These are phyloP conservation scores for Trissolcus brochymenae DNA, from an alignment of 2,888 invertebrate genomes.

Conservation along the genomic window DNA sequence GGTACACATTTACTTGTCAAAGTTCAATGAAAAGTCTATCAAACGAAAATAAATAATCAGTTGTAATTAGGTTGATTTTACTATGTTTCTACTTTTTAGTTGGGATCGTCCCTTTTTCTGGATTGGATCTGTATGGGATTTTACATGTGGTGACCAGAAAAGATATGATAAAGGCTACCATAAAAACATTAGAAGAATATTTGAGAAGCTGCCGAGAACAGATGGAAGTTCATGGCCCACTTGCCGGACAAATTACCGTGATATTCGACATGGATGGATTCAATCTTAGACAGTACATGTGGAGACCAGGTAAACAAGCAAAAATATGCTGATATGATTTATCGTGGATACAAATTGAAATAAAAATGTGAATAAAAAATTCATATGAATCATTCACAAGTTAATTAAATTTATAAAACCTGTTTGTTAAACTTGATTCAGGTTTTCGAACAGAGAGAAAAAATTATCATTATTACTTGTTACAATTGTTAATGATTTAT, in stretches of 20 bases:
- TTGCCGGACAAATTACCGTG: slow-evolving; percentile 82
- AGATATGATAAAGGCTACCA: slow-evolving; percentile 85
- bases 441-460: too few species aligned
- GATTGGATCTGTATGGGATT: slow-evolving; percentile 88
- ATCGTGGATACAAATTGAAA: too few species aligned
- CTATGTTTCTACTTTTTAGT: slow-evolving; percentile 77
- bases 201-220: slow-evolving; percentile 81
- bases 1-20: slow-evolving; percentile 72
- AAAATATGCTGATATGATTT: not conserved
- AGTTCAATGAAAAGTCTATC: too few species aligned
- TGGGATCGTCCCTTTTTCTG: slow-evolving; percentile 87
- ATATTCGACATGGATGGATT: slow-evolving; percentile 88
- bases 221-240: slow-evolving; percentile 80
- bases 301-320: slow-evolving; percentile 85
- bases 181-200: slow-evolving; percentile 82
- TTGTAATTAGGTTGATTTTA: too few species aligned
- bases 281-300: slow-evolving; percentile 87
- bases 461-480: too few species aligned
- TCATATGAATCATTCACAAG: too few species aligned
- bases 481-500: too few species aligned
- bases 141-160: slow-evolving; percentile 84
- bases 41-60: too few species aligned
- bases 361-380: too few species aligned
- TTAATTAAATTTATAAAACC: too few species aligned
- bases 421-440: too few species aligned